Conservation (phyloP, 2,888 invertebrate genomes). For the Craniophora ligustri region DNA sequence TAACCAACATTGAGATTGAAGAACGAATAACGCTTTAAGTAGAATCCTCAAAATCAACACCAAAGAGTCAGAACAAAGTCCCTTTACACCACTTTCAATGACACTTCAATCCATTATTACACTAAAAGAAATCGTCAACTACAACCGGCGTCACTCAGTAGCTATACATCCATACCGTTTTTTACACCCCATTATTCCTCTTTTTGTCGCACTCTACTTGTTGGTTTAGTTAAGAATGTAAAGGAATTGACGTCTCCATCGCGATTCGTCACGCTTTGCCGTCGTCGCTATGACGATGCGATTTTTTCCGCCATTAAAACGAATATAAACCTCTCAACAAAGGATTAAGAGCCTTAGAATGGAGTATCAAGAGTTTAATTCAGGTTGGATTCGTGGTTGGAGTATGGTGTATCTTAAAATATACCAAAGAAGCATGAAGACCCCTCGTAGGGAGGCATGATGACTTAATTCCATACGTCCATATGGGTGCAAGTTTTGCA, state of each 20-base stretch:
- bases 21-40: slow-evolving; percentile 20
- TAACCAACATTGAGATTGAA: background rate
- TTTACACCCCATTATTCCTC: slow-evolving; percentile 57
- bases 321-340: slow-evolving; percentile 28
- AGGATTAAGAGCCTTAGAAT: slow-evolving; percentile 22
- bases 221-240: slow-evolving; percentile 84
- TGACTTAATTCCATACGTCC: slow-evolving; percentile 80
- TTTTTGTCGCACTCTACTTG: slow-evolving; percentile 76
- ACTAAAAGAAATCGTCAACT: slow-evolving; percentile 54
- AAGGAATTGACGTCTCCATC: slow-evolving; percentile 83
- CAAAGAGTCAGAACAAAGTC: slow-evolving; percentile 30
- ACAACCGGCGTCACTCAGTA: slow-evolving; percentile 58
- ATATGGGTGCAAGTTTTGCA: slow-evolving; percentile 75
- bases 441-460: slow-evolving; percentile 78
- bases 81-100: slow-evolving; percentile 44
- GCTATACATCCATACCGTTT: slow-evolving; percentile 54
- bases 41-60: slow-evolving; percentile 40
- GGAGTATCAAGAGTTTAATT: slow-evolving; percentile 28
- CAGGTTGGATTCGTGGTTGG: slow-evolving; percentile 26
- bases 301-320: slow-evolving; percentile 76
- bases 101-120: slow-evolving; percentile 38
- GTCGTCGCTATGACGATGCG: slow-evolving; percentile 80
- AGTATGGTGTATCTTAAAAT: slow-evolving; percentile 55
- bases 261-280: slow-evolving; percentile 81
- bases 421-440: slow-evolving; percentile 69